These are phyloP conservation scores for Dichetophora obliterata DNA, from an alignment of 2,888 invertebrate genomes.

Conservation along the genomic window DNA sequence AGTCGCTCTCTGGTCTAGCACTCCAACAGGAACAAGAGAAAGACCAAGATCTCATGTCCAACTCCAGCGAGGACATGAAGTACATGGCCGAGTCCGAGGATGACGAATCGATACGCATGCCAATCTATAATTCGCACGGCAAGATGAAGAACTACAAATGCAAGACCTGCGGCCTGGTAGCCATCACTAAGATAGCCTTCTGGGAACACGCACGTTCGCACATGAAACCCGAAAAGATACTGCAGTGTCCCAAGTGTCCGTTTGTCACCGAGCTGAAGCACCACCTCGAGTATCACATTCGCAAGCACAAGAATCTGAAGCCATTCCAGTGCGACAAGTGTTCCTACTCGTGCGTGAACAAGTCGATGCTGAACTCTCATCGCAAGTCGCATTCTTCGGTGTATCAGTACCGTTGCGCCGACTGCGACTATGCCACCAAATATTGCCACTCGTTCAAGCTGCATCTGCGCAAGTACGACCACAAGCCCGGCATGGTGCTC, in stretches of 20 bases:
- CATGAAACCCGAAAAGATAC: conserved; percentile 92
- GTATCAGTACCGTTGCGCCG: conserved; percentile 92
- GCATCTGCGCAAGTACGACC: conserved; percentile 92
- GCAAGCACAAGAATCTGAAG: conserved; percentile 95
- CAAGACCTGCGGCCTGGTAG: conserved; percentile 89
- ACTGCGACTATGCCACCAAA: conserved; percentile 97
- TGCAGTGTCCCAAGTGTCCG: conserved; percentile 92
- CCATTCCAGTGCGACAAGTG: conserved; percentile 95
- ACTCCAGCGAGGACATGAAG: conserved; percentile 67
- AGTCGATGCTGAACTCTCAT: conserved; percentile 99
- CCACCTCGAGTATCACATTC: conserved; percentile 95
- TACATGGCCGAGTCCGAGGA: conserved; percentile 65
- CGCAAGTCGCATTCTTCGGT: conserved; percentile 94
- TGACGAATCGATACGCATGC: conserved; percentile 71
- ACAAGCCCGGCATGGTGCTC: conserved; percentile 90
- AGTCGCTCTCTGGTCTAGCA: conserved; percentile 30
- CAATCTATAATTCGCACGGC: conserved; percentile 74
- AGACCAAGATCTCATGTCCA: conserved; percentile 65
- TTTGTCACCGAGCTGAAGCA: conserved; percentile 99
- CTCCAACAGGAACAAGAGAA: conserved; percentile 51
- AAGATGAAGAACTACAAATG: conserved; percentile 92
- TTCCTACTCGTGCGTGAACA: conserved; percentile 93
- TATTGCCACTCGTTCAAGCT: conserved; percentile 97
- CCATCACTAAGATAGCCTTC: conserved; percentile 89
- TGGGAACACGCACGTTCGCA: conserved; percentile 94